Evolutionary conservation across 2,888 invertebrate species (phyloP).

Genomic region (Nomada goodeniana): DNA sequence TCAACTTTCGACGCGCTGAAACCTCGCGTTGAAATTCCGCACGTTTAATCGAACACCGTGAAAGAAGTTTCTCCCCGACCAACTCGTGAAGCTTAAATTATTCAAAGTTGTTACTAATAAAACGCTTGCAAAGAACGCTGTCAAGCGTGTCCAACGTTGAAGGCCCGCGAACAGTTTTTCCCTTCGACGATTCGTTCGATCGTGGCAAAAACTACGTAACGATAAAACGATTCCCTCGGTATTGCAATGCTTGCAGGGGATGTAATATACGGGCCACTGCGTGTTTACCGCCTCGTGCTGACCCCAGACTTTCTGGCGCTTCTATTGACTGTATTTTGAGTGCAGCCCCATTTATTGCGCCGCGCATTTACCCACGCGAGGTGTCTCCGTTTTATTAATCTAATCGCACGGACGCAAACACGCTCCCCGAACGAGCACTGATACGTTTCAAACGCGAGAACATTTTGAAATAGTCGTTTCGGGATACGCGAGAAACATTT

Average conservation of each 20-base stretch:
- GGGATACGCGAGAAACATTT: not conserved
- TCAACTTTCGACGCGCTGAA: not conserved
- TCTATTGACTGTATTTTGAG: slow-evolving; percentile 53
- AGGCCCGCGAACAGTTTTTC: too few relatives aligned
- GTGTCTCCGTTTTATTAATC: slow-evolving; percentile 41
- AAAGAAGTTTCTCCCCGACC: not conserved
- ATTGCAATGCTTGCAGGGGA: slow-evolving; percentile 6
- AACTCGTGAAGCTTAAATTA: not conserved
- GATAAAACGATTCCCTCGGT: slow-evolving; percentile 36
- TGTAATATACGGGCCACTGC: slow-evolving; percentile 30
- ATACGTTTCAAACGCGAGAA: not conserved
- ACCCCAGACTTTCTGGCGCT: slow-evolving; percentile 66
- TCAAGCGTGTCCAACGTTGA: too few relatives aligned
- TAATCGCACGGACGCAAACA: slow-evolving; percentile 10
- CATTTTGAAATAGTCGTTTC: not conserved
- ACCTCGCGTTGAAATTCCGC: not conserved
- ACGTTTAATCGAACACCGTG: not conserved
- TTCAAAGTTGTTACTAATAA: not conserved
- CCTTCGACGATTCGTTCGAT: not conserved
- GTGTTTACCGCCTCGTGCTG: slow-evolving; percentile 58
- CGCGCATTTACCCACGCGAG: slow-evolving; percentile 23
- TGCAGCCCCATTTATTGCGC: slow-evolving; percentile 43
- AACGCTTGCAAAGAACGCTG: too few relatives aligned
- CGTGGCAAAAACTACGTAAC: slow-evolving; percentile 24
- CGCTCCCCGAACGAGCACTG: not conserved